Conservation (phyloP, 1,140 invertebrate species). For the Chlorops oryzae region DNA sequence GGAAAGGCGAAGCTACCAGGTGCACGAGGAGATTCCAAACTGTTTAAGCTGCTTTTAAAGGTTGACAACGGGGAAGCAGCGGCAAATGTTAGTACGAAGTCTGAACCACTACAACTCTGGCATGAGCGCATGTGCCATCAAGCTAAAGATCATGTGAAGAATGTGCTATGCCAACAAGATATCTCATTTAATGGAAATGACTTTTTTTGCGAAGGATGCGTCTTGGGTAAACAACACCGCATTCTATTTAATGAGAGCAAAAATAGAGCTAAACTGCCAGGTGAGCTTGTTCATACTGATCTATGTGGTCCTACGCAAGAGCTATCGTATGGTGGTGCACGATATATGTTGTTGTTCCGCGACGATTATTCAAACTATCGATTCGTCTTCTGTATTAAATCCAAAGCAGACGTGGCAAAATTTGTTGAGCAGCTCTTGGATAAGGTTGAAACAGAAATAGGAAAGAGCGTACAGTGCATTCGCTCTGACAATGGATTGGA, state of each 20-base stretch:
- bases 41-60: no score
- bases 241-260: no score
- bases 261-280: background rate
- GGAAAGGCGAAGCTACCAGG: background rate
- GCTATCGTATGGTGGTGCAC: conserved; percentile 26
- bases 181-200: background rate
- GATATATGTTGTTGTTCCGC: conserved; percentile 40
- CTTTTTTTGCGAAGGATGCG: conserved; percentile 4
- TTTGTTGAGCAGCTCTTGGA: background rate
- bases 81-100: no score
- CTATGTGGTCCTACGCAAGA: conserved; percentile 42
- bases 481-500: background rate
- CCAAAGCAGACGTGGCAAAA: conserved; percentile 20
- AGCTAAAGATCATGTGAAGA: background rate
- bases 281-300: conserved; percentile 41
- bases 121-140: background rate
- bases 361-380: conserved; percentile 23
- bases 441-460: background rate
- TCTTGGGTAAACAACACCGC: background rate
- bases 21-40: background rate
- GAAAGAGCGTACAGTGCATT: background rate
- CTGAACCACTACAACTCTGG: no score
- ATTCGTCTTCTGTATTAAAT: conserved; percentile 41
- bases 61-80: no score
- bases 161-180: no score